Evolutionary conservation across 2,797 vertebrate genomes (phyloP).

Genomic region (Simalia tracyae): DNA sequence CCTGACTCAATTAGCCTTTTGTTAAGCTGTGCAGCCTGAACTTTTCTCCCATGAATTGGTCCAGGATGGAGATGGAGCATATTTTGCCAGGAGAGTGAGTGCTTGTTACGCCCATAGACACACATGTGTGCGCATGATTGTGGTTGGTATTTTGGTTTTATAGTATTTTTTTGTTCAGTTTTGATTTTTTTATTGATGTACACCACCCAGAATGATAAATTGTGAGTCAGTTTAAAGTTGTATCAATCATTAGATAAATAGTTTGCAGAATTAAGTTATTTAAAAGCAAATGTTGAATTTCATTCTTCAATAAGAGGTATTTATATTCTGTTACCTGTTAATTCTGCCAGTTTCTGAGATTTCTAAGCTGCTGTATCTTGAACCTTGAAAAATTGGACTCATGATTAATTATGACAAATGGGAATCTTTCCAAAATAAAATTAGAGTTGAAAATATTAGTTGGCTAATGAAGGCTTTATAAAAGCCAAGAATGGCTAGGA

Average conservation of each 20-base stretch:
- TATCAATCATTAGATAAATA: background rate
- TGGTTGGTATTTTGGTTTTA: too few species aligned
- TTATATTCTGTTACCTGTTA: conserved; percentile 1
- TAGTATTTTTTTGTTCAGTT: too few species aligned
- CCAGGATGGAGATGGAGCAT: too few species aligned
- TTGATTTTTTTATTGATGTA: too few species aligned
- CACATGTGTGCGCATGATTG: too few species aligned
- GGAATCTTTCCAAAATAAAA: conserved; percentile 55
- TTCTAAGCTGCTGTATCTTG: background rate
- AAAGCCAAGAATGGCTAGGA: conserved; percentile 10
- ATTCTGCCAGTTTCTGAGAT: conserved; percentile 12
- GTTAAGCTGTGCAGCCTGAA: too few species aligned
- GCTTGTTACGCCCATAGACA: too few species aligned
- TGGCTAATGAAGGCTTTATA: conserved; percentile 31
- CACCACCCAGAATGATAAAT: too few species aligned
- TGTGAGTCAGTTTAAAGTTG: background rate
- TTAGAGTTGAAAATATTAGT: conserved; percentile 36
- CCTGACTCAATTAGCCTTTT: too few species aligned
- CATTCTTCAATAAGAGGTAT: background rate
- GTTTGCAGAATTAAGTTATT: background rate
- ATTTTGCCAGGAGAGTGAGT: too few species aligned
- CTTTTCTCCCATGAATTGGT: too few species aligned
- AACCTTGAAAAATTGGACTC: conserved; percentile 47
- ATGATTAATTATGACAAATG: conserved; percentile 32
- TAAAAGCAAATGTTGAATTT: conserved; percentile 15